A percentile compares a stretch with the other conserved stretches of the same genome.
phyloP scores from a whole-genome alignment of 2,113 vertebrate species.

The Cariama cristata region DNA sequence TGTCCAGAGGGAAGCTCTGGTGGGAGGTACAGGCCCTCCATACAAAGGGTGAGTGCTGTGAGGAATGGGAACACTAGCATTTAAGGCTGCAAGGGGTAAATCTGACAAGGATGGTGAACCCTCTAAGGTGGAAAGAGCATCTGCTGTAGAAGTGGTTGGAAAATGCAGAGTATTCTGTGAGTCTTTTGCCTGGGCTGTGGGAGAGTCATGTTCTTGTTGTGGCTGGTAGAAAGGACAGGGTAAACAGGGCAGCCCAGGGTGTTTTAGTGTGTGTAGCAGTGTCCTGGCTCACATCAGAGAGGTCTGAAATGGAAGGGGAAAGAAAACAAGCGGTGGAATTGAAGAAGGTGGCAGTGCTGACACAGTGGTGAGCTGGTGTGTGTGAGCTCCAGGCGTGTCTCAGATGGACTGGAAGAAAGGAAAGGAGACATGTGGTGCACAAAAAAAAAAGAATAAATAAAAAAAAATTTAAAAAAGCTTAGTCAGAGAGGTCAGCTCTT shows the following conservation, averaged over 20 bases:
- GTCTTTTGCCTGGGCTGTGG: not conserved
- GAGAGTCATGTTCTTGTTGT: not conserved
- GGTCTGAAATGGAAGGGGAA: not conserved
- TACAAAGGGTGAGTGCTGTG: not conserved
- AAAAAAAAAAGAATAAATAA: not conserved
- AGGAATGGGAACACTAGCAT: not conserved
- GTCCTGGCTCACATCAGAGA: not conserved
- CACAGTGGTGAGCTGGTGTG: not conserved
- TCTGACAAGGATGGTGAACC: not conserved
- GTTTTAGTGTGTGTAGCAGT: not conserved
- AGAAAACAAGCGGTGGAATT: not conserved
- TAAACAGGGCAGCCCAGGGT: not conserved
- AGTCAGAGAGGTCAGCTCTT: not conserved
- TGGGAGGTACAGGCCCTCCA: no score
- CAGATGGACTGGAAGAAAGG: conserved; percentile 1
- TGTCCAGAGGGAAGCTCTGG: not conserved
- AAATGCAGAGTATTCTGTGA: not conserved
- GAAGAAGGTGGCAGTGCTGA: not conserved
- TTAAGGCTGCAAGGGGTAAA: not conserved
- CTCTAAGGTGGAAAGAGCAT: not conserved
- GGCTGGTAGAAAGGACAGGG: not conserved
- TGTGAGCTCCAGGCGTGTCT: not conserved
- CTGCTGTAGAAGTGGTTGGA: not conserved
- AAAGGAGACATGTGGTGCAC: not conserved
- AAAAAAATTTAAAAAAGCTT: not conserved